phyloP scores from a whole-genome alignment of 2,888 invertebrate species.

The Himalopsyche tibetana region DNA sequence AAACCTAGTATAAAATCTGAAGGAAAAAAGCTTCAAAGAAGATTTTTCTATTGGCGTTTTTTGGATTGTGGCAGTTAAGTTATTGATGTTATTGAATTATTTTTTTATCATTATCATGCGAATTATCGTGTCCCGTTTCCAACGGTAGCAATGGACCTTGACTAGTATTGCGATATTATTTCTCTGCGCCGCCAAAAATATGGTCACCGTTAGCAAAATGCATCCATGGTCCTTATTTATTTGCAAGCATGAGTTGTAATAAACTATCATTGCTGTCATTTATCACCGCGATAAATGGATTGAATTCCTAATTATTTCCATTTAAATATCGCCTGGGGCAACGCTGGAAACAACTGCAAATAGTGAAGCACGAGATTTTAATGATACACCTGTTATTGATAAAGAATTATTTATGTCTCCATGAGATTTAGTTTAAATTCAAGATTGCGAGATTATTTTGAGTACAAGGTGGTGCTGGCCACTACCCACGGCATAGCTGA shows the following conservation, averaged over 20 bases:
- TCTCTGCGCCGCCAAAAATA: not conserved
- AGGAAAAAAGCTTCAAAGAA: too few species aligned
- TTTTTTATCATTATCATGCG: too few species aligned
- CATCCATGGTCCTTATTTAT: not conserved
- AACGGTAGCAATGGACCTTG: too few species aligned
- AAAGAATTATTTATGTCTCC: conserved; percentile 36
- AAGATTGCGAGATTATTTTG: conserved; percentile 7
- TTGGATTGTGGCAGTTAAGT: too few species aligned
- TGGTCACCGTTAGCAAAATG: not conserved
- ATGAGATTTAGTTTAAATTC: conserved; percentile 9
- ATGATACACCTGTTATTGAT: conserved; percentile 42
- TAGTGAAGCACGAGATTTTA: conserved; percentile 39
- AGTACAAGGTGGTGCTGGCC: not conserved
- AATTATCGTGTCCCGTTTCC: too few species aligned
- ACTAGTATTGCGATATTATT: not conserved
- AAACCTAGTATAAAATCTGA: too few species aligned
- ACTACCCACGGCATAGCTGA: not conserved
- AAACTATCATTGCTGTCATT: conserved; percentile 28
- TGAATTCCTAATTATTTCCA: conserved; percentile 38
- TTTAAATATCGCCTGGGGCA: conserved; percentile 38
- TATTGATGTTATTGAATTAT: too few species aligned
- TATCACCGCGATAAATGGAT: conserved; percentile 40
- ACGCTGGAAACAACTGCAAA: conserved; percentile 14
- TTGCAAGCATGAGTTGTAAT: conserved; percentile 36
- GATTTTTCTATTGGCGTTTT: too few species aligned